Base-by-base conservation (phyloP, 2,888 invertebrate genomes). In the Apodemia duryi region DNA sequence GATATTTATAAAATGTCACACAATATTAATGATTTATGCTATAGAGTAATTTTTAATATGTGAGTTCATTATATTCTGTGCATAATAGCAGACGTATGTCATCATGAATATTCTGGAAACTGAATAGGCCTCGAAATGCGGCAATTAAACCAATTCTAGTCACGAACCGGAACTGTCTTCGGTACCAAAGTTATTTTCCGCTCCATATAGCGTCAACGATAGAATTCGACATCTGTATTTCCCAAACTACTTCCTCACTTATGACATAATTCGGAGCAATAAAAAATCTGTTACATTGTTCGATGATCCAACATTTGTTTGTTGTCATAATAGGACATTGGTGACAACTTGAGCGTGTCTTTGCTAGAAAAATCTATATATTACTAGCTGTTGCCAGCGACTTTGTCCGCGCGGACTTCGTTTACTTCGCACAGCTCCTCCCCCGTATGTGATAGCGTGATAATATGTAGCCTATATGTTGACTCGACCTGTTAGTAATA, bases 171-270 rank as follows among this genome's bases (percentile, higher is more conserved):
- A 65, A 68, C 67, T 67, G 65, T 68, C 67, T 67, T 62, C 62
- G 68, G 65, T 65, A 69, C 66, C 70, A 68, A 72, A 73, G 66
- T 75, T 73, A 75, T 79, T 77, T 77, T 73, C 72, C 77, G 76
- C 74, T 75, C 68, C 74, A 72, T 73, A 73, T 73, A 69, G 63
- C 70, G 65, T 65, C 73, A 69, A 63, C 73, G 73, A 78, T 77
- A 77, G 76, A 78, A 78, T 78, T 75, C 77, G 77, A 78, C 74
- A 76, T 75, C 72, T 72, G 76, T 77, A 76, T 77, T 76, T 75
- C 74, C 71, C 66, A 68, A 63, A 62, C 66, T 67, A 64, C 66
- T 67, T 69, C 70, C 57, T 60, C 57, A 35, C 32, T 60, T 69
- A 66, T 72, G 69, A 71, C 71, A 75, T 68, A 68, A 73, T 73